These are phyloP conservation scores for Columbina picui DNA, from an alignment of 2,113 vertebrate genomes.

Conservation along the genomic window DNA sequence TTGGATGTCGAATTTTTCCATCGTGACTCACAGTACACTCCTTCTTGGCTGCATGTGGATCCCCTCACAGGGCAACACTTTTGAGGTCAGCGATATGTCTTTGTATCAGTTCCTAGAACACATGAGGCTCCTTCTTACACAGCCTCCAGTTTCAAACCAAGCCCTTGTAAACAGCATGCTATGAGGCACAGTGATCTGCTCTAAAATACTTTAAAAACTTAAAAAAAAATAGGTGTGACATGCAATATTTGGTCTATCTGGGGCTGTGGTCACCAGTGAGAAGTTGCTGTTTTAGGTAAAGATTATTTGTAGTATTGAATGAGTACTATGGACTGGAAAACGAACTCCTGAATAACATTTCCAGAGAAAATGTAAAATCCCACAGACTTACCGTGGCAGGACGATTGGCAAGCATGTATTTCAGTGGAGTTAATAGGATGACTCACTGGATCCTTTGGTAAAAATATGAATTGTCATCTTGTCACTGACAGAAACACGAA, in stretches of 20 bases:
- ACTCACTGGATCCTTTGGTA: conserved; percentile 79
- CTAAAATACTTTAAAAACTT: not conserved
- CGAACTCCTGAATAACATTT: not conserved
- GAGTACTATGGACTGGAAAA: not conserved
- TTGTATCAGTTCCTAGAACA: not conserved
- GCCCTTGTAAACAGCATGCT: not conserved
- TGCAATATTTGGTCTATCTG: not conserved
- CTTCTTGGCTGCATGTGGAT: not conserved
- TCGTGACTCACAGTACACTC: not conserved
- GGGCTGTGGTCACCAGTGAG: not conserved
- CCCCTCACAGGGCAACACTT: not conserved
- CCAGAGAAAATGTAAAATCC: not conserved
- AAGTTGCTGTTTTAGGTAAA: not conserved
- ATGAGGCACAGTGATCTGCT: not conserved
- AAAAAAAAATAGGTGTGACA: not conserved
- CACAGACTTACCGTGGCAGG: conserved; percentile 45
- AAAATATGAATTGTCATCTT: conserved; percentile 83
- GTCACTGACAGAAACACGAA: conserved; percentile 78
- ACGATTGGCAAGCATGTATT: conserved; percentile 32
- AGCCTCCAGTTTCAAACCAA: not conserved
- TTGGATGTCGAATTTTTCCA: not conserved
- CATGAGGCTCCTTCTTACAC: rapidly evolving
- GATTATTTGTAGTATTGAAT: not conserved
- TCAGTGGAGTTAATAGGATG: conserved; percentile 80
- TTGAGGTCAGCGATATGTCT: not conserved